Evolutionary conservation across 2,888 invertebrate genomes (phyloP).

Genomic region (Lottia scabra): DNA sequence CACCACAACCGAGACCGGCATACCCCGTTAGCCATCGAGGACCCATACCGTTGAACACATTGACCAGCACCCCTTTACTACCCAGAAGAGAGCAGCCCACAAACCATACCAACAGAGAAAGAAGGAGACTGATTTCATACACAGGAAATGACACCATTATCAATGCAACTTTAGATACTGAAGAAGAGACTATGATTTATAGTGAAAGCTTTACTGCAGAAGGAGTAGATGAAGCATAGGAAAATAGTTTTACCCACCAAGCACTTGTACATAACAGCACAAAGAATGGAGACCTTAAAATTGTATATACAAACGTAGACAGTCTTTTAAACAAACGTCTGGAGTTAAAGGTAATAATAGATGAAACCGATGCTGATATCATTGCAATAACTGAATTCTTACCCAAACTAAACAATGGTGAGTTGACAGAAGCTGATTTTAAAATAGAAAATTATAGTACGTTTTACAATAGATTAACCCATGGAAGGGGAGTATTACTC

Average conservation of each 20-base stretch:
- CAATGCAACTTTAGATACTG: not conserved
- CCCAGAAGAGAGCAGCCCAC: no score
- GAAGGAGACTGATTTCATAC: no score
- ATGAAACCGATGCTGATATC: not conserved
- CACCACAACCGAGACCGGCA: no score
- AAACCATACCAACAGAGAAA: no score
- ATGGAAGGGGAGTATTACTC: not conserved
- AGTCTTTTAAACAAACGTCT: not conserved
- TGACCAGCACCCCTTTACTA: no score
- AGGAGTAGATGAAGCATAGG: not conserved
- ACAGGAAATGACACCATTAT: no score
- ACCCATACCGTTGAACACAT: no score
- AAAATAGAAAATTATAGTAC: not conserved
- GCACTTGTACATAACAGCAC: not conserved
- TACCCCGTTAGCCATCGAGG: no score
- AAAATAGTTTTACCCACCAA: not conserved
- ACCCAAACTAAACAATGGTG: not conserved
- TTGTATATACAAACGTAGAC: not conserved
- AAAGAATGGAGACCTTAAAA: not conserved
- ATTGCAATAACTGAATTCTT: not conserved
- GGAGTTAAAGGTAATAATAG: not conserved
- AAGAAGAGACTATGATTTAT: not conserved
- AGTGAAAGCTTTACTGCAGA: not conserved
- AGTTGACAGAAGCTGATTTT: not conserved
- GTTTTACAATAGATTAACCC: not conserved